Percentiles rank a stretch among this genome's conserved stretches.
phyloP scores from a whole-genome alignment of 2,113 vertebrate species.

The Girardinichthys multiradiatus region DNA sequence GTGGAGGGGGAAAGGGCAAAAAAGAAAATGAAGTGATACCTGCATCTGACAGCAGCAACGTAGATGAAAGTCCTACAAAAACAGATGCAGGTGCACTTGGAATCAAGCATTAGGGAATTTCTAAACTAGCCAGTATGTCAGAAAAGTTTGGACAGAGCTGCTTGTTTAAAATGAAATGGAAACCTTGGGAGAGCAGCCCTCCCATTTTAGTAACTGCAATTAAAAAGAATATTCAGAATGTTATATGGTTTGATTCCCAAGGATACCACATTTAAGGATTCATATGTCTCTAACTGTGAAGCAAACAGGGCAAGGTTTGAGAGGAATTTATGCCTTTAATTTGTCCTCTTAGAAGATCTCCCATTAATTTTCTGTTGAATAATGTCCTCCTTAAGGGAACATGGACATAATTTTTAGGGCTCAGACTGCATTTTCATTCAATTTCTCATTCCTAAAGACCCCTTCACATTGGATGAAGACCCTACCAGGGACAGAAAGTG shows the following conservation, averaged over 20 bases:
- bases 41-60: background rate
- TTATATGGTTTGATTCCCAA: background rate
- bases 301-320: too few species aligned
- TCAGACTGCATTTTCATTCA: too few species aligned
- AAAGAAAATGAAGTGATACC: background rate
- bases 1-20: background rate
- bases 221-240: background rate
- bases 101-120: constrained; percentile 37
- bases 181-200: background rate
- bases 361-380: too few species aligned
- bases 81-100: constrained; percentile 17
- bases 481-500: too few species aligned
- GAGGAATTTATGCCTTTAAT: too few species aligned
- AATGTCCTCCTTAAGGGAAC: too few species aligned
- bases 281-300: too few species aligned
- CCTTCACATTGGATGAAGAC: too few species aligned
- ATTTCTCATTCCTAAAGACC: too few species aligned
- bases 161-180: background rate
- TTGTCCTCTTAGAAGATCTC: too few species aligned
- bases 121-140: constrained; percentile 23
- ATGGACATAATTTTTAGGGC: too few species aligned
- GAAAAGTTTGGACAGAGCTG: background rate
- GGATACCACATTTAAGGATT: background rate
- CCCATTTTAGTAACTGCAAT: background rate
- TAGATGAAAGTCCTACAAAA: background rate